These are phyloP conservation scores for Myanophis thanlyinensis DNA, from an alignment of 2,113 vertebrate genomes.

Conservation along the genomic window DNA sequence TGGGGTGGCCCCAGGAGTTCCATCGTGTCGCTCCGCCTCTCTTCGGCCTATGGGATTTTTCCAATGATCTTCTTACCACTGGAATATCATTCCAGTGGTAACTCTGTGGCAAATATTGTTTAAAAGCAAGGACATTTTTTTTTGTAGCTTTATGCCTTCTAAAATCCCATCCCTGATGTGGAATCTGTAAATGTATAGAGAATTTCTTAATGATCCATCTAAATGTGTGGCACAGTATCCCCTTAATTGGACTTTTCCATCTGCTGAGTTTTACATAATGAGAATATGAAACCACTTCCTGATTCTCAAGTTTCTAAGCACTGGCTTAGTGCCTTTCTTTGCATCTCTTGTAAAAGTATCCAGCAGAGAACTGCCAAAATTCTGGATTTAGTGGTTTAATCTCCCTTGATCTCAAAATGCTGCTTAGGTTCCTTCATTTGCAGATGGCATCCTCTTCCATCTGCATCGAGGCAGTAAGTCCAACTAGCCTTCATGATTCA, in stretches of 20 bases:
- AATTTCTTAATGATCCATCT: neutral
- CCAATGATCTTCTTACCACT: too few species aligned
- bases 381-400: conserved; percentile 1
- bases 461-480: neutral
- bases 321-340: neutral
- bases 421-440: neutral
- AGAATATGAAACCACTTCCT: neutral
- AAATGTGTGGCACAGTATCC: neutral
- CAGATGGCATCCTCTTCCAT: neutral
- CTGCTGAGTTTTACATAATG: neutral
- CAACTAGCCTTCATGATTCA: neutral
- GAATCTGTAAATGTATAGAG: neutral
- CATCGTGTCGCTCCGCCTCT: too few species aligned
- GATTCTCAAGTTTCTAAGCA: neutral
- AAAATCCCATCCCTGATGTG: neutral
- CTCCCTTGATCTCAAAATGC: neutral
- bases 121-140: neutral
- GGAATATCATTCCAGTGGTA: neutral
- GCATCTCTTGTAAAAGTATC: neutral
- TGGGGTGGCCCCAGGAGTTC: too few species aligned
- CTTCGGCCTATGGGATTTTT: too few species aligned
- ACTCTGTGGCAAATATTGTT: neutral
- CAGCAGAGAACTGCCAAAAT: neutral
- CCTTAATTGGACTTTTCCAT: neutral
- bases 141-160: neutral